A percentile compares a stretch with the other conserved stretches of the same genome.
These are phyloP conservation scores for Gallinago paraguaiae DNA, from an alignment of 2,113 vertebrate species.

Conservation along the genomic window DNA sequence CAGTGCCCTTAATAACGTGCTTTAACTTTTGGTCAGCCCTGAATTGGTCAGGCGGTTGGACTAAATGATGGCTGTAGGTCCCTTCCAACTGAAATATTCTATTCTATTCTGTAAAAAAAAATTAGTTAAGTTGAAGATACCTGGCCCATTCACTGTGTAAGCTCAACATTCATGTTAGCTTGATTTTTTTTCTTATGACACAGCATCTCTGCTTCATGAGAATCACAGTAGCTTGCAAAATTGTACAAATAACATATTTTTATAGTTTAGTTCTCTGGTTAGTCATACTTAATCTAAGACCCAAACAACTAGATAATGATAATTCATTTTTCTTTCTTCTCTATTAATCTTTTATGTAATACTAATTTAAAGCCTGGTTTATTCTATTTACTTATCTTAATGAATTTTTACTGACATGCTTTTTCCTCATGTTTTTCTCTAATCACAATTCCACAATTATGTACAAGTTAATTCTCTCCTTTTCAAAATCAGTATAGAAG, in stretches of 20 bases:
- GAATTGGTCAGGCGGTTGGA: not conserved
- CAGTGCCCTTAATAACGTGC: not conserved
- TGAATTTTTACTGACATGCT: not conserved
- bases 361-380: not conserved
- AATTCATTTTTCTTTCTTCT: not conserved
- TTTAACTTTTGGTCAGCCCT: not conserved
- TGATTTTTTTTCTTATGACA: not conserved
- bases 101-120: not conserved
- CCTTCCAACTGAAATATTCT: not conserved
- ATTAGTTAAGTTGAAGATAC: not conserved
- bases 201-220: not conserved
- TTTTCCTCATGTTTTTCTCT: not conserved
- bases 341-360: not conserved
- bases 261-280: not conserved
- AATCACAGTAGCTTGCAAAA: not conserved
- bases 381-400: not conserved
- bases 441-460: not conserved
- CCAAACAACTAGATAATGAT: not conserved
- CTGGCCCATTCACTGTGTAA: not conserved
- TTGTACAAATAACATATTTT: not conserved
- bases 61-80: not conserved
- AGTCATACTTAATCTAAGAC: not conserved
- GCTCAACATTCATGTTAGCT: not conserved
- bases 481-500: not conserved
- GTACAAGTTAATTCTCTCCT: not conserved